Evolutionary conservation across 1,140 invertebrate species (phyloP).

Genomic region (Mya arenaria): DNA sequence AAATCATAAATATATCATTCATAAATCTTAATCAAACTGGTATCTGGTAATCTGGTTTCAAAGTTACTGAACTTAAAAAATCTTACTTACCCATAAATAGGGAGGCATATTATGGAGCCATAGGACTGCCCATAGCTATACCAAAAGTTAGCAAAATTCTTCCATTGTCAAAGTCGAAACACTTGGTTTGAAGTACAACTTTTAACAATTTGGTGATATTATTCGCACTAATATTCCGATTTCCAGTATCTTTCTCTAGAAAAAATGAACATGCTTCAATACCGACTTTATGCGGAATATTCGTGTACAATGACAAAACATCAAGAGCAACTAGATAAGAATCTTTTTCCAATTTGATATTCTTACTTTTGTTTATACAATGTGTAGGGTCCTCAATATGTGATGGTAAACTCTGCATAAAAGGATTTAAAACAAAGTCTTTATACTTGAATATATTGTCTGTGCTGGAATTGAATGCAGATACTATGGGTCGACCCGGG

Average conservation of each 20-base stretch:
- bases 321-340: neutral
- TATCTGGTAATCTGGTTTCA: neutral
- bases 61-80: constrained; percentile 18
- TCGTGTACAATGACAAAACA: constrained; percentile 10
- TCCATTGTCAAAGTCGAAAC: constrained; percentile 1
- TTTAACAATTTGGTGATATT: neutral
- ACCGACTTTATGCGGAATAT: constrained; percentile 11
- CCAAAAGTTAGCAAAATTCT: neutral
- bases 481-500: constrained; percentile 1
- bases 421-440: neutral
- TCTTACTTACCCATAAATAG: constrained; percentile 23
- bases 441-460: constrained; percentile 20
- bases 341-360: neutral
- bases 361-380: constrained; percentile 20
- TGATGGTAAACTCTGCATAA: constrained; percentile 6
- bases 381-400: constrained; percentile 16
- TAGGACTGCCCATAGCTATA: constrained; percentile 22
- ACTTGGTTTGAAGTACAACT: constrained; percentile 26
- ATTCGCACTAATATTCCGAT: neutral
- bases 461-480: neutral
- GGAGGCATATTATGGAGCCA: constrained; percentile 21
- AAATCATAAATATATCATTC: too few species aligned
- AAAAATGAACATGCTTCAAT: constrained; percentile 22
- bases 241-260: neutral
- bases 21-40: too few species aligned